Base-by-base conservation (phyloP, 2,888 invertebrate genomes). In the Cremastinae sp. region DNA sequence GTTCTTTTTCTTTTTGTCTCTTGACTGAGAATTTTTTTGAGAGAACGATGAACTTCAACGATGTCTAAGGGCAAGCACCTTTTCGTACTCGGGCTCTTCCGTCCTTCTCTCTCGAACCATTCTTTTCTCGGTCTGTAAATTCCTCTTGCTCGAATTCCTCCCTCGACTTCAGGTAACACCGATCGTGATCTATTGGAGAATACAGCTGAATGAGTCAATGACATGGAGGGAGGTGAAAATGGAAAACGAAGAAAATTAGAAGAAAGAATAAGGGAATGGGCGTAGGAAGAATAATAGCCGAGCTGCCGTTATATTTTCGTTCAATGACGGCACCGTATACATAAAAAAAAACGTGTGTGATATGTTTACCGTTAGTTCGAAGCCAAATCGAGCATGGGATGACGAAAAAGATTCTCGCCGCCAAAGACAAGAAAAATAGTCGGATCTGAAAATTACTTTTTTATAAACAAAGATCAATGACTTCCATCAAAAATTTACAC, bases 291-390 rank as follows among this genome's bases (percentile, higher is more conserved):
- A 45, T 14, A 64, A 70, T 49, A 41, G 53, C 45, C 22, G 69
- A n/a, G 51, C 43, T 36, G 68, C 64, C 58, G 73, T 69, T 76
- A 73, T 41, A 69, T 73, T 73, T 76, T 76, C 69, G 45, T 45
- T 64, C 73, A 47, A n/a, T 58, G 51, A 28, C 68, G 53, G 56
- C 62, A 64, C 34, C 51, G 36, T 43, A 45, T 47, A 12, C 49
- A 68, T 53, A 36, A 2, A 14, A 28, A 36, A 2, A 14, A 28
- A 7, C 54, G 22, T 54, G 64, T 53, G 73, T 54, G 53, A 14
- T 41, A 53, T 47, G 20, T 54, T 64, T 65, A 76, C 73, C 69
- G 73, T 73, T 73, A 76, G 38, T 66, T 54, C 66, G 61, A 70
- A 45, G 53, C 22, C 56, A 53, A 38, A 10, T 14, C 53, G 22